Evolutionary conservation across 2,888 invertebrate species (phyloP).

Genomic region (Orthosia cruda): DNA sequence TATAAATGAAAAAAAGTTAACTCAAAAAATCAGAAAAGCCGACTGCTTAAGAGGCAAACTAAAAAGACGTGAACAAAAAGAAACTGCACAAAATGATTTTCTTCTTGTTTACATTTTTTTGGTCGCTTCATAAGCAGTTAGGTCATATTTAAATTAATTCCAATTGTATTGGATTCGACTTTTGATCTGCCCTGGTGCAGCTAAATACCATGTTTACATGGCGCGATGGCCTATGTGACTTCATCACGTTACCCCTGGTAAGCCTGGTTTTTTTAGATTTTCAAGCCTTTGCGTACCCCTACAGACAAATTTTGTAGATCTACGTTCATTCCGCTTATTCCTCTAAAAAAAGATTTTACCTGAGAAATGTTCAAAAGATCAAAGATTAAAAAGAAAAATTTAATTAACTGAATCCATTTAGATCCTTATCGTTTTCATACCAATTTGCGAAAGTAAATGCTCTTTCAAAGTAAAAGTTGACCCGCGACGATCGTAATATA

Average conservation of each 20-base stretch:
- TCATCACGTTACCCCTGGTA: too few species aligned
- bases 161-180: too few species aligned
- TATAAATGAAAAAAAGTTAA: too few species aligned
- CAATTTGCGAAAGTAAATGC: slow-evolving; percentile 54
- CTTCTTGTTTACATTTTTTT: too few species aligned
- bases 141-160: too few species aligned
- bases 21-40: too few species aligned
- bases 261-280: neutral
- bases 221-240: neutral
- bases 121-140: too few species aligned
- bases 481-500: slow-evolving; percentile 39
- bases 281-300: neutral
- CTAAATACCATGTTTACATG: too few species aligned
- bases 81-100: too few species aligned
- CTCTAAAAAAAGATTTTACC: slow-evolving; percentile 12
- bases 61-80: too few species aligned
- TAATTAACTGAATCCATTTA: slow-evolving; percentile 53
- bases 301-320: neutral
- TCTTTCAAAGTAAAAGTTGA: slow-evolving; percentile 53
- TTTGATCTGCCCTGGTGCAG: too few species aligned
- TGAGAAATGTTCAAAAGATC: slow-evolving; percentile 28
- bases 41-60: too few species aligned
- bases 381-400: slow-evolving; percentile 49
- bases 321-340: neutral
- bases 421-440: slow-evolving; percentile 54